Evolutionary conservation across 1,140 invertebrate genomes (phyloP).

Genomic region (Sycophaga agraensis): DNA sequence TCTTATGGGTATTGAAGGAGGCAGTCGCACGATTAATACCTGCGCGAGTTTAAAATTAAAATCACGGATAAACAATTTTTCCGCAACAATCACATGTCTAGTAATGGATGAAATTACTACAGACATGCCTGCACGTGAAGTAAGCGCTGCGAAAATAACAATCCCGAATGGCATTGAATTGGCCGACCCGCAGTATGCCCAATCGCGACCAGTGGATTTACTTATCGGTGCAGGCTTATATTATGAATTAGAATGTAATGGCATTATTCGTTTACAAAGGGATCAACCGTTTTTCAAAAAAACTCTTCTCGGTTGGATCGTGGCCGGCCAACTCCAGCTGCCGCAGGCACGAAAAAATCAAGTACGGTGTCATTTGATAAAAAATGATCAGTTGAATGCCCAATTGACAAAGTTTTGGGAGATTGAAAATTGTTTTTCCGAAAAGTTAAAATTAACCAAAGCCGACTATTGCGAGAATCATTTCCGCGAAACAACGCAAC

Average conservation of each 20-base stretch:
- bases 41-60: not conserved
- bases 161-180: constrained; percentile 36
- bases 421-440: not conserved
- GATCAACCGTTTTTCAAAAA: constrained; percentile 31
- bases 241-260: constrained; percentile 33
- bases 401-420: not conserved
- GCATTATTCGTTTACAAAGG: constrained; percentile 13
- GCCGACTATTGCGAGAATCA: not conserved
- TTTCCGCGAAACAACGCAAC: not conserved
- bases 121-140: not conserved
- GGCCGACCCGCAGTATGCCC: constrained; percentile 39
- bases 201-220: constrained; percentile 35
- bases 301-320: constrained; percentile 39
- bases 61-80: not conserved
- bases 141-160: not conserved
- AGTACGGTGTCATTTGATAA: constrained; percentile 20
- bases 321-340: constrained; percentile 29
- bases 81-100: not conserved
- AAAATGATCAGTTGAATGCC: not conserved
- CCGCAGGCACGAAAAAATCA: not conserved
- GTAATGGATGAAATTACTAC: not conserved
- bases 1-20: too few relatives aligned
- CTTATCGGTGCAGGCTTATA: constrained; percentile 37
- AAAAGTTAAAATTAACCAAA: not conserved
- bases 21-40: too few relatives aligned